Evolutionary conservation across 2,797 vertebrate species (phyloP).

Genomic region (Taeniopygia guttata): DNA sequence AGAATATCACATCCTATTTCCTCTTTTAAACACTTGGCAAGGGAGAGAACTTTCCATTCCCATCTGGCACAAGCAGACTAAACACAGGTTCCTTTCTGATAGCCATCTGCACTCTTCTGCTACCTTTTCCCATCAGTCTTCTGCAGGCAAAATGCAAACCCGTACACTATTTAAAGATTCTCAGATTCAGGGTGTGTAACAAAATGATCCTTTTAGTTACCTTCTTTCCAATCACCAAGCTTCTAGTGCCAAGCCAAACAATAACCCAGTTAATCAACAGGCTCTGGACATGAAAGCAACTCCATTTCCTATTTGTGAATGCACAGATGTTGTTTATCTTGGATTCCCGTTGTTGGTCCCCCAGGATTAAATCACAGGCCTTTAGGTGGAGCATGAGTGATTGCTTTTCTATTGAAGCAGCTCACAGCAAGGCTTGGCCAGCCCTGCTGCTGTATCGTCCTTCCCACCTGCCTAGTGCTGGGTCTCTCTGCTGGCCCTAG

Average conservation of each 20-base stretch:
- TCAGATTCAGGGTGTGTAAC: neutral
- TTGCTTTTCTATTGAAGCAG: neutral
- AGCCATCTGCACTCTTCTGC: slow-evolving; percentile 62
- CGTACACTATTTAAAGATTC: neutral
- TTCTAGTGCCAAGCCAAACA: slow-evolving; percentile 18
- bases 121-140: slow-evolving; percentile 67
- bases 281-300: slow-evolving; percentile 59
- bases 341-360: slow-evolving; percentile 33
- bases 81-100: slow-evolving; percentile 66
- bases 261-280: slow-evolving; percentile 14
- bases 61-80: slow-evolving; percentile 67
- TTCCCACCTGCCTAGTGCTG: neutral
- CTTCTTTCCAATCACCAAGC: neutral
- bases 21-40: slow-evolving; percentile 67
- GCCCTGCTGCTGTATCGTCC: neutral
- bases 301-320: slow-evolving; percentile 72
- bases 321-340: slow-evolving; percentile 72
- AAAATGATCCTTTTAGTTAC: slow-evolving; percentile 19
- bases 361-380: slow-evolving; percentile 19
- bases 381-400: neutral
- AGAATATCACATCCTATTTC: slow-evolving; percentile 67
- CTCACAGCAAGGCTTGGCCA: neutral
- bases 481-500: neutral
- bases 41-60: slow-evolving; percentile 55
- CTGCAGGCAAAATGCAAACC: slow-evolving; percentile 20